phyloP scores from a whole-genome alignment of 2,888 invertebrate genomes.

The Drosophila diplacantha region DNA sequence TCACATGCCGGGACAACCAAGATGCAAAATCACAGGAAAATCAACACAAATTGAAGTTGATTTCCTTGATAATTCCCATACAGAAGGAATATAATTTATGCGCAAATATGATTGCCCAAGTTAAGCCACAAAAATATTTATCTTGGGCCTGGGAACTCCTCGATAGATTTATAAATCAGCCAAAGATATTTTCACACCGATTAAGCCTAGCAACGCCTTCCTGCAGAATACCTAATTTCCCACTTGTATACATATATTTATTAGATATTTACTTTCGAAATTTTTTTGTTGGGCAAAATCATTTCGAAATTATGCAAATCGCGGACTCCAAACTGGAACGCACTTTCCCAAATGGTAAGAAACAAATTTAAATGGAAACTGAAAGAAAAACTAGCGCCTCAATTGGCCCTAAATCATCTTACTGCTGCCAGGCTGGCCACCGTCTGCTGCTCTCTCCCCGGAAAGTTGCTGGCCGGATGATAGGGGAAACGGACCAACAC shows the following conservation, averaged over 20 bases:
- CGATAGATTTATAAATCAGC: neutral
- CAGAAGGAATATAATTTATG: neutral
- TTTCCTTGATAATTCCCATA: neutral
- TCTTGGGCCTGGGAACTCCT: neutral
- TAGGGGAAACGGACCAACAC: constrained; percentile 44
- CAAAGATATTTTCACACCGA: constrained; percentile 24
- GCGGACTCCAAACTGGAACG: constrained; percentile 43
- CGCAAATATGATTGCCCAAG: neutral
- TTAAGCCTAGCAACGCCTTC: constrained; percentile 16
- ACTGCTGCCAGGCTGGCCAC: constrained; percentile 13
- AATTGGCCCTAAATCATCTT: constrained; percentile 65
- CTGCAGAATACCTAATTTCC: constrained; percentile 10
- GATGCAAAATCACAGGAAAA: neutral
- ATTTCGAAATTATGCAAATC: constrained; percentile 69
- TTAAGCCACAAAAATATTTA: neutral
- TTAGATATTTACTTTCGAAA: constrained; percentile 45
- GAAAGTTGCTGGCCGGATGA: constrained; percentile 49
- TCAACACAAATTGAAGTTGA: neutral
- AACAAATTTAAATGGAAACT: constrained; percentile 1
- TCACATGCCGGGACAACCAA: neutral
- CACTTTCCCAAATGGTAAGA: constrained; percentile 56
- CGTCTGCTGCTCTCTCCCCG: constrained; percentile 14
- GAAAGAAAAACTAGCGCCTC: constrained; percentile 36
- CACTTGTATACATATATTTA: constrained; percentile 10
- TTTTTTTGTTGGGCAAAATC: constrained; percentile 49